phyloP scores from a whole-genome alignment of 1,140 invertebrate species.

The Papilio polyxenes region DNA sequence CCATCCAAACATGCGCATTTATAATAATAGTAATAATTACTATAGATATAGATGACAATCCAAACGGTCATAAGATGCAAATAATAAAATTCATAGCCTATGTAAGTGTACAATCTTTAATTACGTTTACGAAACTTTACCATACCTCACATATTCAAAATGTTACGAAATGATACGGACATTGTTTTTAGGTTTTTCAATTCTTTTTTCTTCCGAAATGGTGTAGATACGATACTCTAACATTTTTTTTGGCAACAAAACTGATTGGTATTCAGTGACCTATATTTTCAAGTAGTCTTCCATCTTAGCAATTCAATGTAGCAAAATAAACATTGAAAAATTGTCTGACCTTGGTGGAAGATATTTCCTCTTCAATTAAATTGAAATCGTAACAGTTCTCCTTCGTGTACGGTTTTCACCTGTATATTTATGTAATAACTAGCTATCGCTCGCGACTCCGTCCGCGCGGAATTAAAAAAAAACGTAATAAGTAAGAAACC shows the following conservation, averaged over 20 bases:
- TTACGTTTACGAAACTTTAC: too few relatives aligned
- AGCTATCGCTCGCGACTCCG: too few relatives aligned
- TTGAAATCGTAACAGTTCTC: conserved; percentile 12
- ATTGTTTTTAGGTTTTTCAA: neutral
- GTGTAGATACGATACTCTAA: neutral
- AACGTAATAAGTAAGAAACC: too few relatives aligned
- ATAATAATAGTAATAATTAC: too few relatives aligned
- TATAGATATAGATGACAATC: neutral
- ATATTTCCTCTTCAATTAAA: conserved; percentile 13
- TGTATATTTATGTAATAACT: too few relatives aligned
- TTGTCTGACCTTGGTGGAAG: conserved; percentile 24
- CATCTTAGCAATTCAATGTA: conserved; percentile 27
- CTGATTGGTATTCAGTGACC: conserved; percentile 28
- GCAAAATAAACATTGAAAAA: conserved; percentile 33
- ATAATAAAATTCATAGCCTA: too few relatives aligned
- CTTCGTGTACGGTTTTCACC: too few relatives aligned
- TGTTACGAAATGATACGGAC: neutral
- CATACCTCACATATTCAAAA: neutral
- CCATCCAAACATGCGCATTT: too few relatives aligned
- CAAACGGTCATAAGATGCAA: too few relatives aligned
- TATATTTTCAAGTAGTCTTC: conserved; percentile 20
- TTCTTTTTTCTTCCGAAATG: neutral
- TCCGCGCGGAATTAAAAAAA: too few relatives aligned
- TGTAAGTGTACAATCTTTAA: too few relatives aligned
- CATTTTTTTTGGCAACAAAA: conserved; percentile 6